Evolutionary conservation across 2,888 invertebrate genomes (phyloP), one percentile per base, ranked within the genome.

Genomic region (Orchesella flavescens): DNA sequence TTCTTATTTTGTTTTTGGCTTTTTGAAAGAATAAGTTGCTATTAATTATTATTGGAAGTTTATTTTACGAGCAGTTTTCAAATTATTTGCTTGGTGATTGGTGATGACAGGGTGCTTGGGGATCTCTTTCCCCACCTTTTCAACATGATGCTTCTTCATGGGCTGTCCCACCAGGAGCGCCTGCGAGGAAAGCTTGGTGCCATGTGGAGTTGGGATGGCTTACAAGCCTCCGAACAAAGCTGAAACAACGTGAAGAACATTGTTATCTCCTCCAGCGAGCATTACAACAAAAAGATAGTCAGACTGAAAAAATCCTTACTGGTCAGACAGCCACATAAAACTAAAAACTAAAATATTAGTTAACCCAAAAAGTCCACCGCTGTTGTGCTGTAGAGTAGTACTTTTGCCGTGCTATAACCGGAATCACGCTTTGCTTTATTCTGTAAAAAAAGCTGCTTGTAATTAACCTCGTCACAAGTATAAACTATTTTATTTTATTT

Each of bases 271-370:
- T 94, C 84, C 93, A 93, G 89, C 90, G 92, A 86, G 92, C 92
- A 72, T 90, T 93, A 83, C 92, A 93, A 84, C 93, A 93, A 88
- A 93, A 93, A 88, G 93, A 93, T 88, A 92, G 92, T 75, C 92
- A 93, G 88, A 92, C 93, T n/a, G 93, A 93, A 89, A 87, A 86
- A 83, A 91, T 92, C 86, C 90, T 93, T 76, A 78, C 91, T 93
- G 88, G 88, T 89, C 81, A 85, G 84, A 53, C 43, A 44, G 19
- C 63, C 63, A 72, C 63, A 53, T 65, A n/a, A 65, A 21, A 24
- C 66, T 65, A 43, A 23, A 24, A 43, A 24, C n/a, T 59, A 13
- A 59, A 3, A 10, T 12, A 59, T 17, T 59, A 17, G 21, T 34
- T 34, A 34, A 34, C 34, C 49, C 77, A 72, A 66, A 73, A 81